Conservation (phyloP, 2,113 vertebrate species). For the Alosa alosa region DNA sequence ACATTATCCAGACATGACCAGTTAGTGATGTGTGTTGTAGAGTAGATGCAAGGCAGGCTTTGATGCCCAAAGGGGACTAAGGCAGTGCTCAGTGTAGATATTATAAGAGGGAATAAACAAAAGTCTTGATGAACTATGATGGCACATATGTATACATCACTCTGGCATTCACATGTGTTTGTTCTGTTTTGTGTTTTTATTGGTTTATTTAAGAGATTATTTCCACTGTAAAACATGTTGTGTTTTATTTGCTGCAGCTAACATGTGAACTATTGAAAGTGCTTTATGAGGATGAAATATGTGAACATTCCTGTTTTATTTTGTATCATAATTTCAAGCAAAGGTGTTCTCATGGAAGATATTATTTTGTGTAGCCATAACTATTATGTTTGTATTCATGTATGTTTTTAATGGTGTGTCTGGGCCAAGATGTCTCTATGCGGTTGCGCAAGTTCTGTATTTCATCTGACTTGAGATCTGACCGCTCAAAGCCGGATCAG, state of each 20-base stretch:
- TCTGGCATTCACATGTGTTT: slow-evolving; percentile 39
- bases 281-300: slow-evolving; percentile 27
- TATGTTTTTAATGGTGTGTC: neutral
- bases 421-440: no score
- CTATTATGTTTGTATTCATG: neutral
- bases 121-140: neutral
- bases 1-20: neutral
- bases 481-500: no score
- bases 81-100: neutral
- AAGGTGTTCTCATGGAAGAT: neutral
- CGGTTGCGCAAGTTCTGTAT: no score
- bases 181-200: slow-evolving; percentile 22
- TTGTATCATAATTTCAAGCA: slow-evolving; percentile 1
- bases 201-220: slow-evolving; percentile 56
- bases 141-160: slow-evolving; percentile 41
- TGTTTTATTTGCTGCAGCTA: slow-evolving; percentile 41
- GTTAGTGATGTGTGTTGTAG: neutral
- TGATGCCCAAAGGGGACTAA: neutral
- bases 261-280: slow-evolving; percentile 18
- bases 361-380: neutral
- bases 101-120: neutral
- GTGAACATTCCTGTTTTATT: neutral
- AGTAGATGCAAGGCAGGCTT: neutral
- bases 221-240: slow-evolving; percentile 25
- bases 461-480: no score